Evolutionary conservation across 2,888 invertebrate species (phyloP), one percentile per base, ranked within the genome.

Genomic region (Eucera pruinosa): DNA sequence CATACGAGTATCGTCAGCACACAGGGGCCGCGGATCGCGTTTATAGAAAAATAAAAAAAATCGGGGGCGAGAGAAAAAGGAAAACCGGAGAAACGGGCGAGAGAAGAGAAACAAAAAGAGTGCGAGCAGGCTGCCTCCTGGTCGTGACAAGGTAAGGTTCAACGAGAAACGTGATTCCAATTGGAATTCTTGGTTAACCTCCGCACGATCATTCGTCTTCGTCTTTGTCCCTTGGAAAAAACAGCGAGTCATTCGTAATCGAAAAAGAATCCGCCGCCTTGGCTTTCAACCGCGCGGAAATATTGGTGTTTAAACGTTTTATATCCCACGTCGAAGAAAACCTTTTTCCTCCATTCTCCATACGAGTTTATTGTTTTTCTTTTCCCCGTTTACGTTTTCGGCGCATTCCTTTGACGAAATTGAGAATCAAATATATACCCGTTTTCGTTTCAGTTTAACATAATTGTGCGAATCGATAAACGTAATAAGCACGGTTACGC

Each of bases 141-240:
- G 67, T 77, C 70, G 80, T 80, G 79, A 80, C 73, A 81, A 81
- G 84, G 80, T 84, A 85, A 66, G 80, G 25, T 67, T 55, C 70
- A 68, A 66, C 75, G 65, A 64, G 73, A 80, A 81, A 87, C 73
- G 80, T 82, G 78, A 82, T 84, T 82, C 74, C 80, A 84, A 84
- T 84, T 82, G 80, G 78, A 78, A 84, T 82, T 80, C 78, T 71
- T 45, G 62, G 67, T 61, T 76, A 78, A 84, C 80, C 80, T 80
- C 71, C 6, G 60, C 54, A 54, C 73, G 73, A 67, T 82, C 80
- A 80, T 84, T 82, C 71, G 74, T 84, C 85, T 80, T 84, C 74
- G 85, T 84, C 85, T 68, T 68, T 58, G 61, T 67, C 65, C 20
- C 43, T 43, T 27, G 60, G 47, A 25, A 2, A 18, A 7, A 84